These are phyloP conservation scores for Calonectris borealis DNA, from an alignment of 2,113 vertebrate genomes.

Conservation along the genomic window DNA sequence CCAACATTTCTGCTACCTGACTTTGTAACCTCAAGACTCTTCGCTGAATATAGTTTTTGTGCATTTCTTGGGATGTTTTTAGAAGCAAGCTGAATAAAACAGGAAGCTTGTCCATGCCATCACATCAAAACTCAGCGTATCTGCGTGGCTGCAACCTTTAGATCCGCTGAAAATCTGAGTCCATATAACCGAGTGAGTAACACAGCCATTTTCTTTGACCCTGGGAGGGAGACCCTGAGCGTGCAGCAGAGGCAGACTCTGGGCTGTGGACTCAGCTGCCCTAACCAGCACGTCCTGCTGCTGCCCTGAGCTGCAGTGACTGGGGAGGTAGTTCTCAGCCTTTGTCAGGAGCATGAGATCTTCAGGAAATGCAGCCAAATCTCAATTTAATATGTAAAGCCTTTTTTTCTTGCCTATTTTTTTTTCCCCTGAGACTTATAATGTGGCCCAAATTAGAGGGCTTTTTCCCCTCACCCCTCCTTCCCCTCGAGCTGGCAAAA, in stretches of 20 bases:
- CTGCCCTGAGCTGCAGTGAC: not conserved
- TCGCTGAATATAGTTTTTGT: not conserved
- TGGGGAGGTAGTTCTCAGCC: not conserved
- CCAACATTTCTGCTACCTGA: slow-evolving; percentile 4
- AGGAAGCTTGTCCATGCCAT: slow-evolving; percentile 17
- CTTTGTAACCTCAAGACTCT: not conserved
- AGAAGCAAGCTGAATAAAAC: slow-evolving; percentile 33
- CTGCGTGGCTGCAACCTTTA: not conserved
- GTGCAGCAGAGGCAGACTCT: not conserved
- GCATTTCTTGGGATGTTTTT: slow-evolving; percentile 3
- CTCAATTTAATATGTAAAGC: not conserved
- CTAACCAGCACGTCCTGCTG: not conserved
- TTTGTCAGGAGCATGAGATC: not conserved
- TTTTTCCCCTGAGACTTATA: not conserved
- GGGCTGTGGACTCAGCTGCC: not conserved
- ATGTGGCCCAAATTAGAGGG: not conserved
- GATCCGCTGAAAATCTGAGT: not conserved
- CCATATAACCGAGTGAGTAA: not conserved
- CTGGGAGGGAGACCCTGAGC: not conserved
- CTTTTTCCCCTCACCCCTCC: not conserved
- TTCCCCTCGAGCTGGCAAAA: not conserved
- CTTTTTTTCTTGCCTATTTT: not conserved
- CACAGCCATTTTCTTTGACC: not conserved
- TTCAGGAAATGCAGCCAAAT: not conserved
- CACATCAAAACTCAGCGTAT: slow-evolving; percentile 4